Base-by-base conservation (phyloP, 2,888 invertebrate species). In the Camponotus fellah region DNA sequence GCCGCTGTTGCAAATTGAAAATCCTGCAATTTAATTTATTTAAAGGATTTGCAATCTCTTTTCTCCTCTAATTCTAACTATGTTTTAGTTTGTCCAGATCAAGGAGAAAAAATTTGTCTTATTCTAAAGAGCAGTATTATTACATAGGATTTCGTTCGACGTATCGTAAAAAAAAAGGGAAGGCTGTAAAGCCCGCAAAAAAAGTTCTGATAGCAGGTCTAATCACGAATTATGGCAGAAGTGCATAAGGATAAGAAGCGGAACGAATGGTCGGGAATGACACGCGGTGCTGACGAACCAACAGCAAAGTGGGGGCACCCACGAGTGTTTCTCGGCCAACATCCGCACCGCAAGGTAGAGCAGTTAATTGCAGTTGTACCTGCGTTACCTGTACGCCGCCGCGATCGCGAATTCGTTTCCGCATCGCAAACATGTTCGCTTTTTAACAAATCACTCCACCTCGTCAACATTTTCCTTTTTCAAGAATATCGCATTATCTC, bases 361-460 rank as follows among this genome's bases (percentile, higher is more conserved):
- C 86, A 80, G 84, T 89, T 94, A 94, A 94, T 94, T 94, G 93
- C 90, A 80, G 90, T 90, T 91, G 89, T 88, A 93, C 93, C 93
- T 94, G 93, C 76, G 87, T 66, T 83, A 89, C 82, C 65, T 32
- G 64, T 75, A 85, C 83, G 85, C 66, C n/a, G 43, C 10, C 75
- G 69, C 66, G 62, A 53, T 66, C 76, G 83, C 69, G 85, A 86
- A 75, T 77, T 83, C 37, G 43, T 71, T 34, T 49, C 64, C 32
- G 46, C 34, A 60, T 68, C 46, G 40, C 40, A 3, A 56, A 40
- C 43, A 60, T 12, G 53, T 26, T 60, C 72, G 43, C 34, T 37
- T 17, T 26, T 12, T n/a, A 37, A 69, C 26, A 8, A 8, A 32
- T 21, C 46, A 9, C 21, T 10, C 21, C n/a, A 21, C 3, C 14